Conservation (phyloP, 64 coral and sea anemone genomes). For the Pocillopora verrucosa region DNA sequence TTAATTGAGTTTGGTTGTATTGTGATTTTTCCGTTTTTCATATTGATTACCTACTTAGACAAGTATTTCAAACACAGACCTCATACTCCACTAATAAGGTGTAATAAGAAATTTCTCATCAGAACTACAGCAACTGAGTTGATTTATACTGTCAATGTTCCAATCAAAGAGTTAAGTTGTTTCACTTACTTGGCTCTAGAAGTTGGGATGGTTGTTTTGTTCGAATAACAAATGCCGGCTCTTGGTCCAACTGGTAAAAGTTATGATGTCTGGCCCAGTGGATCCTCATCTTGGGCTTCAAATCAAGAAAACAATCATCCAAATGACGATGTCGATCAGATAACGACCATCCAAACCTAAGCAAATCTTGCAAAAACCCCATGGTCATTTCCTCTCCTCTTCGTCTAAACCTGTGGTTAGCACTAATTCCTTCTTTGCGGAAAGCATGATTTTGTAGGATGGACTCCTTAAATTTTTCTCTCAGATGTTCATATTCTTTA, state of each 20-base stretch:
- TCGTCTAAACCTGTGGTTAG: constrained; percentile 33
- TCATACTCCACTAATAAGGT: too few species aligned
- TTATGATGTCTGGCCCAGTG: constrained; percentile 84
- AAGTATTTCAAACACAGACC: too few species aligned
- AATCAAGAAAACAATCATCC: constrained; percentile 76
- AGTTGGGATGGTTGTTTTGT: constrained; percentile 12
- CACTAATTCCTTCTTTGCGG: constrained; percentile 65
- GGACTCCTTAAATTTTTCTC: constrained; percentile 42
- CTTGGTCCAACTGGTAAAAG: constrained; percentile 80
- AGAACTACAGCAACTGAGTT: too few species aligned
- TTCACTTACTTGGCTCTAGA: constrained; percentile 8
- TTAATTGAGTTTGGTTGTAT: too few species aligned
- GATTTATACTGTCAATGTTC: too few species aligned
- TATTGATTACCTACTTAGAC: too few species aligned
- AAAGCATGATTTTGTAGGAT: constrained; percentile 68
- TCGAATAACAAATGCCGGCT: constrained; percentile 70
- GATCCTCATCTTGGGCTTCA: constrained; percentile 62
- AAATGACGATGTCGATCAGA: constrained; percentile 49
- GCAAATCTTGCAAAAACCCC: constrained; percentile 68
- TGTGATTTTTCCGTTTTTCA: too few species aligned
- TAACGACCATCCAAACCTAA: constrained; percentile 64
- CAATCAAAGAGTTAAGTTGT: not conserved
- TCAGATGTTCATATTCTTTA: constrained; percentile 34
- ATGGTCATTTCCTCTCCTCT: constrained; percentile 57
- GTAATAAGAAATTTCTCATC: too few species aligned